phyloP scores from a whole-genome alignment of 2,797 vertebrate species.

The Brotula barbata region DNA sequence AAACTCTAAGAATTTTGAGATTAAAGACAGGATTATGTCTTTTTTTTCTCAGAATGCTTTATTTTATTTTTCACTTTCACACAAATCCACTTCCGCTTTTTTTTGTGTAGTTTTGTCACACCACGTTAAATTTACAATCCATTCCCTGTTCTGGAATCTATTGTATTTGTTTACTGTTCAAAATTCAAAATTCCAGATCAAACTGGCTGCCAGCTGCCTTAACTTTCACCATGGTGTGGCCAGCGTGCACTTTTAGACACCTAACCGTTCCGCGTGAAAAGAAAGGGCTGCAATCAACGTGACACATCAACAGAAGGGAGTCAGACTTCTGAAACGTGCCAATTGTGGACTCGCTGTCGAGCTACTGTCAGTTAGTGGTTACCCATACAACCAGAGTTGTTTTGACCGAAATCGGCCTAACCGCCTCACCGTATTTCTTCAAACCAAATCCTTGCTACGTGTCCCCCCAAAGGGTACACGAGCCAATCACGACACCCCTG shows the following conservation, averaged over 20 bases:
- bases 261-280: conserved; percentile 9
- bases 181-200: conserved; percentile 20
- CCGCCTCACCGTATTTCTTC: conserved; percentile 37
- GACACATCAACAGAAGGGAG: conserved; percentile 11
- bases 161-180: not conserved
- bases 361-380: conserved; percentile 34
- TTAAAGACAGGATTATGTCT: too few relatives aligned
- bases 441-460: not conserved
- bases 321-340: conserved; percentile 21
- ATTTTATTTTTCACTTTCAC: too few relatives aligned
- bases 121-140: too few relatives aligned
- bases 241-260: conserved; percentile 3
- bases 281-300: not conserved
- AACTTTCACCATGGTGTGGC: conserved; percentile 24
- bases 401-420: conserved; percentile 36
- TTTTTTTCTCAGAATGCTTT: too few relatives aligned
- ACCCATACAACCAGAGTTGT: conserved; percentile 29
- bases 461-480: conserved; percentile 29
- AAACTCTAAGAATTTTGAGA: too few relatives aligned
- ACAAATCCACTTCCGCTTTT: too few relatives aligned
- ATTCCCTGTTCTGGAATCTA: too few relatives aligned
- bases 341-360: conserved; percentile 19
- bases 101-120: too few relatives aligned
- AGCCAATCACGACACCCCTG: conserved; percentile 40
- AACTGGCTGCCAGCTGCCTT: conserved; percentile 37